Evolutionary conservation across 2,888 invertebrate genomes (phyloP).

Genomic region (Xestia sexstrigata): DNA sequence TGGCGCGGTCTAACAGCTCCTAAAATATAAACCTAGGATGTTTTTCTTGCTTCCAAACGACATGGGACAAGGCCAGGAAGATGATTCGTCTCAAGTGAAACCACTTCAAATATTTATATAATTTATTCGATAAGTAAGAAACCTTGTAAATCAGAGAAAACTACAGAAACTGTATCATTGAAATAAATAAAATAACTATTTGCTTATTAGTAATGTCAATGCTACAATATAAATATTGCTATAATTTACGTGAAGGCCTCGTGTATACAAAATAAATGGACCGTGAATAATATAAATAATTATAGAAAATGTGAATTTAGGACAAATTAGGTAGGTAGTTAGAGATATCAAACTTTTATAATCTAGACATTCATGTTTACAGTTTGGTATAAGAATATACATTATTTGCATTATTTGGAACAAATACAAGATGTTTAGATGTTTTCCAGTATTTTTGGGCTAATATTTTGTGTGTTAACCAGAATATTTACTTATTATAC

Average conservation of each 20-base stretch:
- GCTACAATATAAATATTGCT: slow-evolving; percentile 52
- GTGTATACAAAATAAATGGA: slow-evolving; percentile 9
- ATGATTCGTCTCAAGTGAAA: slow-evolving; percentile 22
- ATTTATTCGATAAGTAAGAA: slow-evolving; percentile 56
- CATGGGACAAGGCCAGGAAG: no score
- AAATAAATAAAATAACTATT: slow-evolving; percentile 51
- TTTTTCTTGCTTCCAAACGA: no score
- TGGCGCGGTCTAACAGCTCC: no score
- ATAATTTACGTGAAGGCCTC: slow-evolving; percentile 53
- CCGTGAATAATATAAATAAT: background rate
- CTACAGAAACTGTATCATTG: slow-evolving; percentile 40
- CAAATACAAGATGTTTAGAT: background rate
- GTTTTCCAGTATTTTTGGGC: background rate
- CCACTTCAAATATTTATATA: slow-evolving; percentile 24
- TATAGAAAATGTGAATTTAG: background rate
- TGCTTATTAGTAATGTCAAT: slow-evolving; percentile 43
- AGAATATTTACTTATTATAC: background rate
- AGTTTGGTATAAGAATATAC: slow-evolving; percentile 21
- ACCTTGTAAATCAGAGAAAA: slow-evolving; percentile 47
- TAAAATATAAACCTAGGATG: no score
- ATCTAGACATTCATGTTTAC: background rate
- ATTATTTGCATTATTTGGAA: background rate
- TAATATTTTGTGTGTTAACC: background rate
- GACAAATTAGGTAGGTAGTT: background rate
- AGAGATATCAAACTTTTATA: background rate